Evolutionary conservation across 2,888 invertebrate genomes (phyloP), one percentile per base, ranked within the genome.

Genomic region (Phasia obesa): DNA sequence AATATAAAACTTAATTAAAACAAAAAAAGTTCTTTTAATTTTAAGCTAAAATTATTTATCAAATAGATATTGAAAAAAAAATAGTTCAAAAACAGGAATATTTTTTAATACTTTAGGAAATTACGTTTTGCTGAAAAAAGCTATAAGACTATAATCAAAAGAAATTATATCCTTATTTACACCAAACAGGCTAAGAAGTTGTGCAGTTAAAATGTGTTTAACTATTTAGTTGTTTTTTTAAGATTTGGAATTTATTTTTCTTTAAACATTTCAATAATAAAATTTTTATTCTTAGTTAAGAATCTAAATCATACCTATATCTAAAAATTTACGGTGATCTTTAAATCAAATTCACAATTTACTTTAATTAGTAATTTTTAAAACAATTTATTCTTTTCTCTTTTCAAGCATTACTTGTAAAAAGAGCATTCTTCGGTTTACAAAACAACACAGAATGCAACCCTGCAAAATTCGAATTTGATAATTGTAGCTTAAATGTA

Each of bases 61-160:
- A 7, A 47, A 19, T 0, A 47, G 7, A 47, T 19, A 7, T 47
- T 47, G 0, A 5, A 23, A 13, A 23, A 60, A 60, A 42, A 15
- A 6, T 60, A 42, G 42, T 42, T 11, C 2, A 42, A 60, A 17
- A 23, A 23, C 15, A 25, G n/a, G 42, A 44, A 44, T 55, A 5
- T 42, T 44, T 31, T 15, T 27, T 57, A 70, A 55, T 70, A 57
- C 55, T 55, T 57, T 9, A 11, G 27, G 15, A 70, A 51, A 21
- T 65, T 47, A 15, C n/a, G 21, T 27, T 27, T 17, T 19, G 17
- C n/a, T 25, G 11, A 23, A 65, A 64, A 65, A 51, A 35, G 27
- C 57, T 57, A 15, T 19, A 55, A 5, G 38, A 2, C 19, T 69
- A 17, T 55, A 25, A 47, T 47, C 23, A 38, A 31, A 17, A 69